Percentiles rank a stretch among this genome's conserved stretches.
phyloP scores from a whole-genome alignment of 2,113 vertebrate species.

The Melierax canorus region DNA sequence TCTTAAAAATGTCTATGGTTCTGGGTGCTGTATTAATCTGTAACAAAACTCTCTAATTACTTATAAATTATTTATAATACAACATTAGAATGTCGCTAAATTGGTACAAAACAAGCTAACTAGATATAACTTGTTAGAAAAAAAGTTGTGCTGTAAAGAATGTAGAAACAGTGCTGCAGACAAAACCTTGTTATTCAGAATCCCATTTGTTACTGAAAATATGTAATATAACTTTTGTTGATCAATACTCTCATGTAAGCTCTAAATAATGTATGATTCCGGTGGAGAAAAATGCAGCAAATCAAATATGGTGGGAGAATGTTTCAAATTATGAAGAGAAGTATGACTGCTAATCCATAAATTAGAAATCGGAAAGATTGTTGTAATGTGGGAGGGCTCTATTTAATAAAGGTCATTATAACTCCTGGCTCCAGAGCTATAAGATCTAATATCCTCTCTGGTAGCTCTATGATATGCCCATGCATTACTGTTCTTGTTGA shows the following conservation, averaged over 20 bases:
- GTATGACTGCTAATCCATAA: constrained; percentile 66
- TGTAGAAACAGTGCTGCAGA: not conserved
- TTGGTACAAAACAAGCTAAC: not conserved
- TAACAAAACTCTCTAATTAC: not conserved
- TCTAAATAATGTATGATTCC: constrained; percentile 63
- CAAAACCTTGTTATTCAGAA: constrained; percentile 41
- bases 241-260: constrained; percentile 49
- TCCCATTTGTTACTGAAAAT: constrained; percentile 34
- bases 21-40: not conserved
- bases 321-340: constrained; percentile 49
- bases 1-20: not conserved
- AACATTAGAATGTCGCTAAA: not conserved
- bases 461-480: constrained; percentile 79
- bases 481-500: constrained; percentile 82
- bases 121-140: not conserved
- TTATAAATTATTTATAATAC: not conserved
- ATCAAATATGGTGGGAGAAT: constrained; percentile 62
- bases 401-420: constrained; percentile 78
- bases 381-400: constrained; percentile 70
- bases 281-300: constrained; percentile 54
- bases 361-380: constrained; percentile 70
- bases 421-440: constrained; percentile 72
- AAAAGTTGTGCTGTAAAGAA: not conserved
- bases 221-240: constrained; percentile 49
- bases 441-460: constrained; percentile 77